Base-by-base conservation (phyloP, 1,140 invertebrate genomes). In the Drosophila eugracilis region DNA sequence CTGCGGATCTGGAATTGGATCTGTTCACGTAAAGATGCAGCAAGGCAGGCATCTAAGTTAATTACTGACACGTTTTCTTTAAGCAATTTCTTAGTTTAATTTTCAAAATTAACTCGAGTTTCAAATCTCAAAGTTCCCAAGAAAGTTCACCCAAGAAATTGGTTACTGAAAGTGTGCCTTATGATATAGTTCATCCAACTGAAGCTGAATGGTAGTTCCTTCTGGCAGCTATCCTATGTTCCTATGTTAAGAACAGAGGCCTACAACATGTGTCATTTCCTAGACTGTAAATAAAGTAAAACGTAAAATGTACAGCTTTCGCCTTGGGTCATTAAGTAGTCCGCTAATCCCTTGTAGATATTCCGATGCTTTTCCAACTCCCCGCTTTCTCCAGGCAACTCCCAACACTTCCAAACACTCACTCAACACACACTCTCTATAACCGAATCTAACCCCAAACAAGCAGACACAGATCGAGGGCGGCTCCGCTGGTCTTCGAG, bases 1-100 rank as follows among this genome's bases (percentile, higher is more conserved):
- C 95, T 80, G 95, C 95, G 26, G 94, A 95, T 73, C 86, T 94
- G 60, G 85, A 92, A 42, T 28, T 93, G 90, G 90, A 91, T 92
- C 65, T 93, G 89, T 66, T 93, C 85, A 79, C 78, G 48, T 89
- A 49, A 52, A 26, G 32, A 6, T 37, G 24, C n/a, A 4, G 34
- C 39, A 28, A 17, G 19, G 39, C 37, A 24, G 58, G 22, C 50
- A 48, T 22, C 37, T 53, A 42, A 66, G 42, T 55, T 45, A 15
- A 26, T n/a, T 62, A 14, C 5, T 2, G 14, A 14, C 24, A 0
- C 48, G 26, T 5, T 37, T 24, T 36, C 30, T 3, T 19, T 7
- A 34, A 19, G 15, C 4, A 22, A 54, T 59, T 37, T 37, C 30
- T 24, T 14, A 19, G 30, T 0, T 52, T 14, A 30, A 34, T 52